Base-by-base conservation (phyloP, 1,140 invertebrate genomes). In the Helicoverpa armigera region DNA sequence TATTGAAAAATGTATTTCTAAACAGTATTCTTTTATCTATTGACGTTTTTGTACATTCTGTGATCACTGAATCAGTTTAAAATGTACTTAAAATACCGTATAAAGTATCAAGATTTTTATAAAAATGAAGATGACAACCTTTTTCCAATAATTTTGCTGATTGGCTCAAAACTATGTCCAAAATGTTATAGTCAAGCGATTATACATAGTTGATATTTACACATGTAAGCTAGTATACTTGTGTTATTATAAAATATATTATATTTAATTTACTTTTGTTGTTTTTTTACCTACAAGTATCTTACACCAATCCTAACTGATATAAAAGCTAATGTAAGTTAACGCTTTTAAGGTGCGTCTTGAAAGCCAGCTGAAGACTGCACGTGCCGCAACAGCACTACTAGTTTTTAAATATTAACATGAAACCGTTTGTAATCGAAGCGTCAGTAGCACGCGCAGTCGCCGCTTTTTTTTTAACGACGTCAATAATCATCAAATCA, bases 191-290 rank as follows among this genome's bases (percentile, higher is more conserved):
- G 85, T 85, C 75, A 85, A 84, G 86, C 79, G 81, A 82, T 87
- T 89, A 88, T 88, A 89, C 85, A 82, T 83, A 67, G 75, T 77
- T 65, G 51, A 77, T 83, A 89, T 88, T 89, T 89, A 90, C 87
- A 91, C 87, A 88, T 79, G 87, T 83, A 85, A 90, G 87, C 86
- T 88, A 85, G 86, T 91, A 85, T 90, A 90, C 85, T 85, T 88
- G 90, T 89, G 91, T 89, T 92, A 89, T 91, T 90, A 90, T 88
- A 89, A 91, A 90, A 91, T 91, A 92, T 92, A 91, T 89, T 91
- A 90, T 91, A 90, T 88, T 90, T 91, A 90, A 88, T 91, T 89
- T 65, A 53, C 72, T 60, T 48, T 54, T 50, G 79, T 56, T 82
- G 86, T 84, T 85, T 81, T 29, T 60, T 13, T 16, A 29, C 11